Percentiles rank a stretch among this genome's conserved stretches.
phyloP scores from a whole-genome alignment of 2,888 invertebrate species.

The Polyploca ridens region DNA sequence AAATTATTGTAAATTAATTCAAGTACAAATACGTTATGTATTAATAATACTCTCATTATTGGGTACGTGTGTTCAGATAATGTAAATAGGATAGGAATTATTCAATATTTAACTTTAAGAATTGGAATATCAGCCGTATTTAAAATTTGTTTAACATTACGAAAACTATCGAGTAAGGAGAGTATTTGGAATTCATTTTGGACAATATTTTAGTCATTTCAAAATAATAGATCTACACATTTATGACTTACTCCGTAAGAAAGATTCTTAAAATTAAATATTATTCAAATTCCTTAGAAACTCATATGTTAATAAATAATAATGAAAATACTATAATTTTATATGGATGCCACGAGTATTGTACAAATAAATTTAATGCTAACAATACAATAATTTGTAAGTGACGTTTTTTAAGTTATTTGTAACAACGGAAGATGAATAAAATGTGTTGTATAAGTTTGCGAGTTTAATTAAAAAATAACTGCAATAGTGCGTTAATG shows the following conservation, averaged over 20 bases:
- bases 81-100: slow-evolving; percentile 1
- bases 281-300: background rate
- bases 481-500: too few relatives aligned
- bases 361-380: slow-evolving; percentile 54
- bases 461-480: slow-evolving; percentile 18
- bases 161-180: too few relatives aligned
- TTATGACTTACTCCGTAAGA: background rate
- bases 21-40: slow-evolving; percentile 16
- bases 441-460: slow-evolving; percentile 65
- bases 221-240: too few relatives aligned
- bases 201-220: too few relatives aligned
- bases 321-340: slow-evolving; percentile 11
- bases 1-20: slow-evolving; percentile 14
- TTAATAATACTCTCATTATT: slow-evolving; percentile 9
- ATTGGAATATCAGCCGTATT: background rate
- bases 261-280: background rate
- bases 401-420: slow-evolving; percentile 72
- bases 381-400: slow-evolving; percentile 49
- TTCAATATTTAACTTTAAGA: background rate
- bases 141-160: too few relatives aligned
- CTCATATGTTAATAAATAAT: background rate
- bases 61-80: slow-evolving; percentile 13
- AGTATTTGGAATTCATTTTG: too few relatives aligned
- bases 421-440: slow-evolving; percentile 66
- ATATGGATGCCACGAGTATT: slow-evolving; percentile 28